These are phyloP conservation scores for Amphiduros pacificus DNA, from an alignment of 2,888 invertebrate genomes.

Conservation along the genomic window DNA sequence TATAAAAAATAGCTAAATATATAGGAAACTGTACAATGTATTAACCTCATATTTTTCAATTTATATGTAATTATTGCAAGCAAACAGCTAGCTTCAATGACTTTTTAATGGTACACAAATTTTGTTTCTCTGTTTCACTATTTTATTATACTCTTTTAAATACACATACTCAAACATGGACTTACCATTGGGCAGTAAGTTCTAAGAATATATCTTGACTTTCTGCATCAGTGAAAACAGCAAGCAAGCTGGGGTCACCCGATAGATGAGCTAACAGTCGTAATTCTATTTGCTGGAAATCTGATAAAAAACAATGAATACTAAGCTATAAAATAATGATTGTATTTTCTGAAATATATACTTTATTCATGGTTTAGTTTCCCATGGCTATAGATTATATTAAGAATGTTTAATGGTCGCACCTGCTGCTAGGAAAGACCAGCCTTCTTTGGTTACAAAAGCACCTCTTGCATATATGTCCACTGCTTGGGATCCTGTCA, in stretches of 20 bases:
- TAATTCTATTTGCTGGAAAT: conserved; percentile 55
- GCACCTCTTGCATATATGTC: conserved; percentile 46
- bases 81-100: too few relatives aligned
- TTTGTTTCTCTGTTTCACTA: too few relatives aligned
- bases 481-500: not conserved
- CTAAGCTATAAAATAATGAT: not conserved
- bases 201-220: conserved; percentile 45
- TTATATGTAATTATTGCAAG: too few relatives aligned
- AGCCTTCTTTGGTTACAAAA: conserved; percentile 39
- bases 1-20: not conserved
- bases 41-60: not conserved
- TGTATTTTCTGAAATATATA: not conserved
- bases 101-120: too few relatives aligned
- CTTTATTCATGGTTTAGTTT: not conserved
- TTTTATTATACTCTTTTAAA: too few relatives aligned
- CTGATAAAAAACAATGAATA: conserved; percentile 30
- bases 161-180: too few relatives aligned
- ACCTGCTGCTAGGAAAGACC: conserved; percentile 49
- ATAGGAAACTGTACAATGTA: not conserved
- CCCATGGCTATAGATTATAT: not conserved
- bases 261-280: conserved; percentile 50
- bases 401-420: not conserved
- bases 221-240: conserved; percentile 36
- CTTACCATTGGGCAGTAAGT: conserved; percentile 49
- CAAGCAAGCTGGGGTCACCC: conserved; percentile 40